A percentile compares a stretch with the other conserved stretches of the same genome.
These are phyloP conservation scores for Phaethornis superciliosus DNA, from an alignment of 2,113 vertebrate species.

Conservation along the genomic window DNA sequence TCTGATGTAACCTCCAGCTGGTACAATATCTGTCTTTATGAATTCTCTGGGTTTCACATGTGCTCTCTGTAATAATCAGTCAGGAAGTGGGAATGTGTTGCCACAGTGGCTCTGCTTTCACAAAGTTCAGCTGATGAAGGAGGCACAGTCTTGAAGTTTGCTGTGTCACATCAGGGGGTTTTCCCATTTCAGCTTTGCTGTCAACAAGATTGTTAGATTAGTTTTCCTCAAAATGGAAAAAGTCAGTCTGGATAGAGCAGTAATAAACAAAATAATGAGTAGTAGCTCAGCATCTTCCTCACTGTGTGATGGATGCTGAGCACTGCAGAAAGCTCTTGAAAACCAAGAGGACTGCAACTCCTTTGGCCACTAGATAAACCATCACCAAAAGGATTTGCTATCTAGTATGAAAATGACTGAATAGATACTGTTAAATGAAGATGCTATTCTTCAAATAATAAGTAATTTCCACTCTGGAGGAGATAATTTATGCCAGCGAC, in stretches of 20 bases:
- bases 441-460: background rate
- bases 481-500: constrained; percentile 18
- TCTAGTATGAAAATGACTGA: background rate
- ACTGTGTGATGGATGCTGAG: background rate
- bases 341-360: background rate
- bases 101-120: background rate
- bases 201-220: background rate
- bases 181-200: background rate
- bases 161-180: background rate
- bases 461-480: background rate
- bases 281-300: background rate
- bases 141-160: background rate
- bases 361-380: background rate
- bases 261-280: background rate
- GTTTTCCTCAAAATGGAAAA: background rate
- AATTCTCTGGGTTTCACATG: background rate
- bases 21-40: background rate
- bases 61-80: background rate
- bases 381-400: background rate
- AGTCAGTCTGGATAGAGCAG: background rate
- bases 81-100: background rate
- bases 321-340: background rate
- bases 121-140: background rate
- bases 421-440: background rate
- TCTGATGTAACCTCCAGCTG: background rate